Conservation (phyloP, 1,140 invertebrate genomes). For the Mizuhopecten yessoensis region DNA sequence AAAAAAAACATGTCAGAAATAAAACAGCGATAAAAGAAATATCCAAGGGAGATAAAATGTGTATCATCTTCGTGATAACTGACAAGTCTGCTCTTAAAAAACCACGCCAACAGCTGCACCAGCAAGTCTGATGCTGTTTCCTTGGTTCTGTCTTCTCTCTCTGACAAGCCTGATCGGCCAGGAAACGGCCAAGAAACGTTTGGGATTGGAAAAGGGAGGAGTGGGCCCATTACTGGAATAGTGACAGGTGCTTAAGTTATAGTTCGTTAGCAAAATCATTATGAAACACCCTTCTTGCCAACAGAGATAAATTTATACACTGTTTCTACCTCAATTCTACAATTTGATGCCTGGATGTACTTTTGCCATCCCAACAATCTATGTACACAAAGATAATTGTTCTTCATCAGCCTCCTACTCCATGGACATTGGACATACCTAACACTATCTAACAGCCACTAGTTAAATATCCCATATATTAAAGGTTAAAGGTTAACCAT, state of each 20-base stretch:
- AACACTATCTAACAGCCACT: no score
- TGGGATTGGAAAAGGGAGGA: neutral
- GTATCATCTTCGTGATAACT: neutral
- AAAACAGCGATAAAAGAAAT: conserved; percentile 16
- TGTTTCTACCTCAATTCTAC: neutral
- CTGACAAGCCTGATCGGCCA: neutral
- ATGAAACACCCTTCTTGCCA: neutral
- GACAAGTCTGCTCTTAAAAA: conserved; percentile 34
- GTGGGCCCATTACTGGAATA: neutral
- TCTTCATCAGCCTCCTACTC: no score
- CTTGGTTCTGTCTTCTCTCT: neutral
- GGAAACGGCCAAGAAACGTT: neutral
- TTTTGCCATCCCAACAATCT: no score
- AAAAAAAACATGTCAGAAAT: conserved; percentile 32
- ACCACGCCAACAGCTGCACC: neutral
- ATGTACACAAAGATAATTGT: no score
- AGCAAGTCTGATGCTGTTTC: neutral
- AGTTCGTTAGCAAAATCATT: neutral
- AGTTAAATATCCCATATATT: no score
- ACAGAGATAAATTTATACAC: neutral
- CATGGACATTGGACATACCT: no score
- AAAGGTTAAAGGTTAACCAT: no score
- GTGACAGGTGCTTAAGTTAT: neutral
- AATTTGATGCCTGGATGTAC: no score
- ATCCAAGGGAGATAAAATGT: conserved; percentile 11